Base-by-base conservation (phyloP, 2,888 invertebrate genomes). In the Zygogramma bicolorata region DNA sequence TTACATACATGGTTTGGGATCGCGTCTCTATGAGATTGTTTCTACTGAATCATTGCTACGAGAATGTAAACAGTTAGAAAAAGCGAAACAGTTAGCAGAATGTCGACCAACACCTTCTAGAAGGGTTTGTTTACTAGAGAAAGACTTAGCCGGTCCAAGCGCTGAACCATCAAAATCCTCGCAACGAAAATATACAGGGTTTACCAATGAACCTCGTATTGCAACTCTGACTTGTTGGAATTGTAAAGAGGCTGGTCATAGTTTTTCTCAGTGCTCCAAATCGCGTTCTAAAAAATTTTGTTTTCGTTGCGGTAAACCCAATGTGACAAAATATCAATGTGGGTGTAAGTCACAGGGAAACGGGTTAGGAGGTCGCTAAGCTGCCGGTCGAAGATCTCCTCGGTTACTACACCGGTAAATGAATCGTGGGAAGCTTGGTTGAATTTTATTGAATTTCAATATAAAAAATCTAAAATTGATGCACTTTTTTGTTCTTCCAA, bases 361-460 rank as follows among this genome's bases (percentile, higher is more conserved):
- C 59, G 59, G 15, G 1, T 18, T 27, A 31, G 18, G 59, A 42
- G 67, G 25, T 67, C 59, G 15, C n/a, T 57, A 25, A 8, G 25
- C 3, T 1, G 31, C 62, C 62, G 67, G 67, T 53, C 71, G 34
- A 3, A 15, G 60, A 42, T 42, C 66, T 71, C 31, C 31, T 46
- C 6, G 22, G 18, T 25, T 13, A 2, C 27, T 46, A 66, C n/a
- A 57, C 71, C 60, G 71, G 61, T 67, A 7, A 34, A 60, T 49
- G 34, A 18, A 1, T 71, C 71, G 10, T 71, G 66, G 66, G 15
- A 59, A n/a, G 22, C 66, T 7, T 70, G 71, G 71, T 10, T 61
- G 27, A 27, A 71, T 31, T 71, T 71, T 71, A 31, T 71, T 1
- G 29, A 27, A 15, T 1, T 46, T 1, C 38, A 46, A 15, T 67